Evolutionary conservation across 2,888 invertebrate genomes (phyloP), one percentile per base, ranked within the genome.

Genomic region (Quadroppia sp.): DNA sequence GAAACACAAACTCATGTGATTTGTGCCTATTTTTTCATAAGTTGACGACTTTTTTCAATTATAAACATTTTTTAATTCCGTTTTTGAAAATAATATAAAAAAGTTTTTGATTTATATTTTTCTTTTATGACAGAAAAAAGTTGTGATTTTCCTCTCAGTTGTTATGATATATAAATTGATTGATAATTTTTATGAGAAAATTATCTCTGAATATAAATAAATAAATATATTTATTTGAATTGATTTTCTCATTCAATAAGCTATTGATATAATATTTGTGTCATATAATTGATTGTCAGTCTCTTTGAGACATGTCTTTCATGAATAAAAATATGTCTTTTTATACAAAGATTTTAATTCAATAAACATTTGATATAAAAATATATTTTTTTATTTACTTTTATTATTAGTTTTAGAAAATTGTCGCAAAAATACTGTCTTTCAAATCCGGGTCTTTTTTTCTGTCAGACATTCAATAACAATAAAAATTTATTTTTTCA

Each of bases 1-100:
- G 9, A 36, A 36, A 7, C 36, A 36, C 36, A 50, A 50, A 53
- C 23, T n/a, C n/a, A n/a, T n/a, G n/a, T n/a, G n/a, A 53, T 6
- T 53, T 53, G 53, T 23, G 23, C 53, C 28, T 61, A 61, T 28
- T 61, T 61, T n/a, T 61, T 61, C 32, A 61, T 61, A 61, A 61
- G 61, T 61, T 61, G 28, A 30, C 61, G 61, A 32, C 61, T 30
- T 61, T 61, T 61, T 61, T 61, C 36, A 15, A 11, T 45, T 45
- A 45, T 45, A 45, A 45, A n/a, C n/a, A n/a, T n/a, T n/a, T n/a
- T n/a, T 17, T 45, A 45, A 45, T 45, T 45, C 45, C 45, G 45
- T 45, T 45, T 7, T 36, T 36, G 4, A 4, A 36, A 7, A 36
- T 4, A 36, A 36, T 7, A 45, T 15, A 45, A 45, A 45, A 15